Conservation (phyloP, 1,140 invertebrate species). For the Trichonephila clavata region DNA sequence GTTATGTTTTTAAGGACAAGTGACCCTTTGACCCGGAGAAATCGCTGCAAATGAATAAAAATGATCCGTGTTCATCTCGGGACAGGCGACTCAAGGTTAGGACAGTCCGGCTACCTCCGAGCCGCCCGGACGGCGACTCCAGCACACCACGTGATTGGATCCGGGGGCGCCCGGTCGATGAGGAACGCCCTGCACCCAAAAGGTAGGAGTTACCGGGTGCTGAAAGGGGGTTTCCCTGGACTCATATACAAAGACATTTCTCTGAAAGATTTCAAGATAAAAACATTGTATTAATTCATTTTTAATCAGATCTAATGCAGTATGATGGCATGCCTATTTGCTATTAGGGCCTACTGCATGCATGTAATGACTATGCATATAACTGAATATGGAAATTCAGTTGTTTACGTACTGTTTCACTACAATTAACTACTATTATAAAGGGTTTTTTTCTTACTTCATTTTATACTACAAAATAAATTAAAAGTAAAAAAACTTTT, state of each 20-base stretch:
- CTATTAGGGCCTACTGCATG: no score
- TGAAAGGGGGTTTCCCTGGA: background rate
- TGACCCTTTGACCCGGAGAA: background rate
- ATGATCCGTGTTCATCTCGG: background rate
- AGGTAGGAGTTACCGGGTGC: background rate
- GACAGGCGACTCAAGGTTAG: conserved; percentile 9
- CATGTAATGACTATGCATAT: no score
- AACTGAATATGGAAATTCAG: no score
- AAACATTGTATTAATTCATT: no score
- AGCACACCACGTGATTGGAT: conserved; percentile 1
- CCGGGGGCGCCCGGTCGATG: conserved; percentile 35
- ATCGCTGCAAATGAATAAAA: conserved; percentile 1
- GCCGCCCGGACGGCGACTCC: conserved; percentile 30
- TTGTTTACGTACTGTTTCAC: no score
- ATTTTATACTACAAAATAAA: no score
- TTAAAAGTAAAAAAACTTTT: no score
- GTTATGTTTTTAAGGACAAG: background rate
- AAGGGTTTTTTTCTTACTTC: no score
- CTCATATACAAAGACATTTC: background rate
- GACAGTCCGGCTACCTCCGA: background rate
- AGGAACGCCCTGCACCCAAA: background rate
- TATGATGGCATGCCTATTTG: no score
- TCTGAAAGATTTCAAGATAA: no score
- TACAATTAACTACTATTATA: no score
- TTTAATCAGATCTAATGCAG: no score